phyloP scores from a whole-genome alignment of 2,888 invertebrate species.

The Synergus japonicus region DNA sequence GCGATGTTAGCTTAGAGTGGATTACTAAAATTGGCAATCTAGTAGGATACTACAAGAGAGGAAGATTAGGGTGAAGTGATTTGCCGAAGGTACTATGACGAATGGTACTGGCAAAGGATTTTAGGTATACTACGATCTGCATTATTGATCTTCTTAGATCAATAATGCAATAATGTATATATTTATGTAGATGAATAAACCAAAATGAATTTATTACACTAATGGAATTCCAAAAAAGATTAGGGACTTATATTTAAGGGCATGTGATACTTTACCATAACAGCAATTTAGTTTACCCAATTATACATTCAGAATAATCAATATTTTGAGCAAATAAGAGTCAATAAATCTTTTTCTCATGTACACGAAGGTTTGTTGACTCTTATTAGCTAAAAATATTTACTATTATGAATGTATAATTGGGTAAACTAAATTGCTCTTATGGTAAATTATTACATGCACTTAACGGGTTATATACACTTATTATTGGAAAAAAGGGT shows the following conservation, averaged over 20 bases:
- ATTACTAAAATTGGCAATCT: background rate
- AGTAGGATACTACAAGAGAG: background rate
- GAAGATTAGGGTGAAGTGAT: background rate
- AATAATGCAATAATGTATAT: background rate
- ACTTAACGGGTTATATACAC: too few species aligned
- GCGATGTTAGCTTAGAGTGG: background rate
- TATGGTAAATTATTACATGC: too few species aligned
- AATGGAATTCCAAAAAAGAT: background rate
- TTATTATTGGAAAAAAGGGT: too few species aligned
- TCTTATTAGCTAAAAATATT: too few species aligned
- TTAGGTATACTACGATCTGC: background rate
- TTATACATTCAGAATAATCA: too few species aligned
- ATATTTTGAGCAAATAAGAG: too few species aligned
- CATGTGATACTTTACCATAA: too few species aligned
- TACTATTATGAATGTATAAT: too few species aligned
- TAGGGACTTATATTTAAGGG: background rate
- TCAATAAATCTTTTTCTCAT: too few species aligned
- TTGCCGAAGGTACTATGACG: background rate
- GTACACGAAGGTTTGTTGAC: too few species aligned
- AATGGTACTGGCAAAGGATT: background rate
- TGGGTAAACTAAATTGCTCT: too few species aligned
- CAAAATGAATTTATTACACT: background rate
- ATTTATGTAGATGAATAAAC: background rate
- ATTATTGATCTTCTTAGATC: background rate
- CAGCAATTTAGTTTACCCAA: too few species aligned